These are phyloP conservation scores for Elmis aenea DNA, from an alignment of 2,888 invertebrate genomes.

Conservation along the genomic window DNA sequence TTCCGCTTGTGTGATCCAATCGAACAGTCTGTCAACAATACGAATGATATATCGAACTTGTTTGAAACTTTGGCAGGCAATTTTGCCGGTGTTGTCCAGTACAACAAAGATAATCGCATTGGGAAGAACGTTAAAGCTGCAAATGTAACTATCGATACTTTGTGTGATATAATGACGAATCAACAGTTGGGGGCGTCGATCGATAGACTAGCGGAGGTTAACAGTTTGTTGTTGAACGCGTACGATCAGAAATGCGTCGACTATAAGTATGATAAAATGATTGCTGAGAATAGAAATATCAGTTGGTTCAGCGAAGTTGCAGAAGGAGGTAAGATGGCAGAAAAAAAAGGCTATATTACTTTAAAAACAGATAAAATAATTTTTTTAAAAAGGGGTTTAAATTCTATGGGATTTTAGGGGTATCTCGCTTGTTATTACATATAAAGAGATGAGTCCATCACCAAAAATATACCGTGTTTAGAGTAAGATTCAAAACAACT, in stretches of 20 bases:
- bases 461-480: no score
- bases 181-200: constrained; percentile 57
- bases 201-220: constrained; percentile 69
- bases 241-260: constrained; percentile 73
- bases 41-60: constrained; percentile 70
- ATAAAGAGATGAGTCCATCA: no score
- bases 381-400: no score
- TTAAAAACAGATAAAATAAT: no score
- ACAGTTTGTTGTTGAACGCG: constrained; percentile 60
- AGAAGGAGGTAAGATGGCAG: constrained; percentile 54
- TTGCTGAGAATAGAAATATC: constrained; percentile 60
- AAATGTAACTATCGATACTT: constrained; percentile 73
- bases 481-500: no score
- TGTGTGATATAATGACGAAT: constrained; percentile 72
- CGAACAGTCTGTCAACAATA: constrained; percentile 54
- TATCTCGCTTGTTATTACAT: no score
- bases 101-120: constrained; percentile 86
- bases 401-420: no score
- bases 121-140: constrained; percentile 54
- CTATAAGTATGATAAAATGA: constrained; percentile 74
- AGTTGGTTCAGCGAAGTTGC: constrained; percentile 61
- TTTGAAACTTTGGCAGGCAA: constrained; percentile 77
- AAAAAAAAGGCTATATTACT: not conserved
- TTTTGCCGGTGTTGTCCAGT: constrained; percentile 89
- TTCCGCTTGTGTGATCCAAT: constrained; percentile 78